A percentile compares a stretch with the other conserved stretches of the same genome.
Evolutionary conservation across 2,888 invertebrate genomes (phyloP).

Genomic region (Drosophila siamana): DNA sequence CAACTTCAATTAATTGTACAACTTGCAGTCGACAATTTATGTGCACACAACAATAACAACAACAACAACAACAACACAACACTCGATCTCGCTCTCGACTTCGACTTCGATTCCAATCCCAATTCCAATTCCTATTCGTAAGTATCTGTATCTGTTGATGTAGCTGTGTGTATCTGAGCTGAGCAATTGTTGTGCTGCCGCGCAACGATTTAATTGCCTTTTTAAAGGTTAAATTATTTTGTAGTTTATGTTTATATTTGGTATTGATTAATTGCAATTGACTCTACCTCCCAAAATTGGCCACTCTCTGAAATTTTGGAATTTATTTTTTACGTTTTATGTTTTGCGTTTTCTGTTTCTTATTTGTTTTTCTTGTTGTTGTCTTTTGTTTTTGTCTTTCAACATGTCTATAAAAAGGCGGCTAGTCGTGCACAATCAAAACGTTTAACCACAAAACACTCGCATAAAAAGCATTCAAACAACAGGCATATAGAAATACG

Average conservation of each 20-base stretch:
- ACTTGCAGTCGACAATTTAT: conserved; percentile 32
- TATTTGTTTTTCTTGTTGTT: background rate
- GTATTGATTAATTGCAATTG: conserved; percentile 79
- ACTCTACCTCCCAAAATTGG: conserved; percentile 67
- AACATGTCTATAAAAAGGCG: conserved; percentile 40
- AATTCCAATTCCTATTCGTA: conserved; percentile 32
- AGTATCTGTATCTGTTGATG: conserved; percentile 21
- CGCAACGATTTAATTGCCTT: conserved; percentile 71
- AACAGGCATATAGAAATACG: conserved; percentile 9
- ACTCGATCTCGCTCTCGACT: conserved; percentile 11
- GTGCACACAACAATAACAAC: conserved; percentile 33
- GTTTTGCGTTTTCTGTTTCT: background rate
- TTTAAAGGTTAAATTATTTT: conserved; percentile 79
- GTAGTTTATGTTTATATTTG: conserved; percentile 74
- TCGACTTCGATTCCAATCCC: conserved; percentile 41
- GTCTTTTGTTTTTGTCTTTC: background rate
- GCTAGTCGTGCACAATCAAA: conserved; percentile 40
- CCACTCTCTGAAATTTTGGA: conserved; percentile 35
- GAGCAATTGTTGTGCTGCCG: conserved; percentile 42
- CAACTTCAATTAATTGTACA: conserved; percentile 71
- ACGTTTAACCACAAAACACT: conserved; percentile 40
- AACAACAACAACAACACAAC: conserved; percentile 10
- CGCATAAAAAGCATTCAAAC: conserved; percentile 4
- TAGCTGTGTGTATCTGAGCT: conserved; percentile 17
- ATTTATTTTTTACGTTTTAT: conserved; percentile 30